Percentiles rank a stretch among this genome's conserved stretches.
phyloP scores from a whole-genome alignment of 2,888 invertebrate genomes.

The Ceratothoa steindachneri region DNA sequence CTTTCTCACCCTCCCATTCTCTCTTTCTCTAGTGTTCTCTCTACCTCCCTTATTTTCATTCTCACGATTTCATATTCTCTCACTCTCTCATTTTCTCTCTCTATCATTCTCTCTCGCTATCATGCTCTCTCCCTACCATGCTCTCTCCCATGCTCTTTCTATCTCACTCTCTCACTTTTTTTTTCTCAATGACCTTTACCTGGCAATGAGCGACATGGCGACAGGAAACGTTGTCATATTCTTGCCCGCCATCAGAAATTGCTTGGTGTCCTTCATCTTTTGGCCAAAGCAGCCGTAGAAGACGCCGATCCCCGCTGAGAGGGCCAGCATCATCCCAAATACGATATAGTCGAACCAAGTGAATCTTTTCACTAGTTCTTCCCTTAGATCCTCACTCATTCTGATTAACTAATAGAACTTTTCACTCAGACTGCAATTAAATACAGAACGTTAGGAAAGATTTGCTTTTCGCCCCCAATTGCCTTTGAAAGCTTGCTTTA shows the following conservation, averaged over 20 bases:
- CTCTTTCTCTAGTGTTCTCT: background rate
- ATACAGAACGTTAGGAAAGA: too few relatives aligned
- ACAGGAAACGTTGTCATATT: slow-evolving; percentile 82
- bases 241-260: slow-evolving; percentile 75
- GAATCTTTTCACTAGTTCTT: background rate
- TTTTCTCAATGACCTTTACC: slow-evolving; percentile 59
- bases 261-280: slow-evolving; percentile 52
- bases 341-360: slow-evolving; percentile 58
- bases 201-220: slow-evolving; percentile 82
- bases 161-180: background rate
- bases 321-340: slow-evolving; percentile 67
- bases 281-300: slow-evolving; percentile 69
- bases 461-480: too few relatives aligned
- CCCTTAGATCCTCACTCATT: background rate
- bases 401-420: too few relatives aligned
- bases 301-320: slow-evolving; percentile 76
- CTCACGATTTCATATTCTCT: slow-evolving; percentile 2
- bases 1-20: background rate
- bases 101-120: background rate
- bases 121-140: background rate
- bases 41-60: slow-evolving; percentile 3
- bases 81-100: background rate
- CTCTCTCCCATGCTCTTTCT: background rate
- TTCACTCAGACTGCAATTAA: too few relatives aligned
- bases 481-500: too few relatives aligned